Percentiles rank a stretch among this genome's conserved stretches.
phyloP scores from a whole-genome alignment of 2,113 vertebrate species.

The Antechinus flavipes region DNA sequence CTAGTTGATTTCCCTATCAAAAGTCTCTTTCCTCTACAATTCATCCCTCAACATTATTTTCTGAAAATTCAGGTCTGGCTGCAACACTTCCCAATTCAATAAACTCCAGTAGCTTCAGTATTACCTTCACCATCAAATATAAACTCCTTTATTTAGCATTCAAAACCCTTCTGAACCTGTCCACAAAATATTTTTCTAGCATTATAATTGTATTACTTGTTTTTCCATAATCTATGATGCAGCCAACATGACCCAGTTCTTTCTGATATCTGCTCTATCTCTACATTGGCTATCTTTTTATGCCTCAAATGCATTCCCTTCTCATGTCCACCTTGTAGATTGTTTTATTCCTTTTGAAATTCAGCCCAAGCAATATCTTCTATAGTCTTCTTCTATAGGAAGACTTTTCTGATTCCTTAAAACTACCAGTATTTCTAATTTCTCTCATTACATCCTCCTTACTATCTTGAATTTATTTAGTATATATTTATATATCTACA shows the following conservation, averaged over 20 bases:
- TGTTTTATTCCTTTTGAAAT: neutral
- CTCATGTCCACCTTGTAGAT: neutral
- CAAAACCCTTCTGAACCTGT: neutral
- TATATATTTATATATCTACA: neutral
- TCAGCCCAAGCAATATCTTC: neutral
- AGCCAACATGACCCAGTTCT: neutral
- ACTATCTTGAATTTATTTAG: neutral
- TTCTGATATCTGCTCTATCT: neutral
- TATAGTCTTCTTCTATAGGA: neutral
- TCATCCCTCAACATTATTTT: neutral
- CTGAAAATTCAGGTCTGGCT: neutral
- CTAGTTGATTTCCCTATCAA: neutral
- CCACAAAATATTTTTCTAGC: neutral
- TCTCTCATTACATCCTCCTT: neutral
- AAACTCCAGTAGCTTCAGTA: neutral
- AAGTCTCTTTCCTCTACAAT: neutral
- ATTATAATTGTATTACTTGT: neutral
- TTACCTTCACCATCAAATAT: neutral
- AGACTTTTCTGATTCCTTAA: neutral
- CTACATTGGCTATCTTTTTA: neutral
- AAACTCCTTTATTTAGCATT: neutral
- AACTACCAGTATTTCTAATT: neutral
- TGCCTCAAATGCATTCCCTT: neutral
- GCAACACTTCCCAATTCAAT: neutral
- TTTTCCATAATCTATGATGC: neutral